Evolutionary conservation across 2,797 vertebrate species (phyloP), one percentile per base, ranked within the genome.

Genomic region (Ctenosaura bakeri): DNA sequence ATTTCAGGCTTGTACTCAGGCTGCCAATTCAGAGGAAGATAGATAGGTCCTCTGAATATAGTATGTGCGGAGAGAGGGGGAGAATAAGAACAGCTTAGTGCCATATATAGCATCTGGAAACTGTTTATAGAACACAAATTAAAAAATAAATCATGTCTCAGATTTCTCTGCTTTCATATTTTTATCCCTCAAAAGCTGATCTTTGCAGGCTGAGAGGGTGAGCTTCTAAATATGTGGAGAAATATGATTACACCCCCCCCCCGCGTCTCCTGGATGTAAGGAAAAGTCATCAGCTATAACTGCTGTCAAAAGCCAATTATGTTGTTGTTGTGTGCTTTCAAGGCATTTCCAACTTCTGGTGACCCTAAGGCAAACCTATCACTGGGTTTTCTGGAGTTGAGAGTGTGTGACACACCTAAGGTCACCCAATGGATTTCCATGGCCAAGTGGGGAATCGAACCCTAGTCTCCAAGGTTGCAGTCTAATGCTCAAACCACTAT

Each of bases 41-140:
- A 85, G 79, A 71, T 32, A 26, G 78, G 13, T 69, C 77, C 46
- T 81, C 22, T 81, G 62, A 79, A 64, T 76, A n/a, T 32, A 54
- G 74, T 35, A 24, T 38, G 22, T 79, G 62, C n/a, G 54, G 42
- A 84, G 24, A 38, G 13, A 52, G n/a, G 35, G 66, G 32, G 80
- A 64, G 81, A 84, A 76, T 64, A 83, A 76, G 59, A 54, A 78
- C 42, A 78, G 46, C 52, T 76, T 56, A 82, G 56, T 66, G 32
- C 73, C 88, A 77, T 85, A 84, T 85, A 84, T 69, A 76, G 71
- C 29, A 83, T 76, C n/a, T 64, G 46, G 56, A n/a, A 38, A 6
- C 82, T 77, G 38, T 89, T 83, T 83, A 83, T 52, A 64, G 32
- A 62, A 64, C 20, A 76, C 1, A 77, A 83, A 77, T 64, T 62